phyloP scores from a whole-genome alignment of 2,888 invertebrate species.

The Anorthoa munda region DNA sequence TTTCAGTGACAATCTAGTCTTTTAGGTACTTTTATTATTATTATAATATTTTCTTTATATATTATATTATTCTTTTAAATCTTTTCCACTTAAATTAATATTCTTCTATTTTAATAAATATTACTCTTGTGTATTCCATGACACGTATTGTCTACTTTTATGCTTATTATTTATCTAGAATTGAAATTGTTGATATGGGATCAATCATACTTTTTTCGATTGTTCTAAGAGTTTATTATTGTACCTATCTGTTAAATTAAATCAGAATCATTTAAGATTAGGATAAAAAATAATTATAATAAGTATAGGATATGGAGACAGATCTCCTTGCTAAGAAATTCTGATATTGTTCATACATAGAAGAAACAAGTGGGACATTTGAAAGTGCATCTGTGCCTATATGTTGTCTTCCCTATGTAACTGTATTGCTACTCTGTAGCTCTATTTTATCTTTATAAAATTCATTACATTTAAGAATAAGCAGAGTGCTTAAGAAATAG shows the following conservation, averaged over 20 bases:
- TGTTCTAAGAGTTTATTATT: constrained; percentile 48
- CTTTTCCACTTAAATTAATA: constrained; percentile 40
- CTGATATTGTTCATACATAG: constrained; percentile 22
- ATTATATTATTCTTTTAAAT: constrained; percentile 31
- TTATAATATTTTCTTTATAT: constrained; percentile 25
- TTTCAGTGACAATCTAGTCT: constrained; percentile 65
- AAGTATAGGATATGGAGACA: constrained; percentile 23
- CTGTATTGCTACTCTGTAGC: constrained; percentile 25
- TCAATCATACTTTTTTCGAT: constrained; percentile 66
- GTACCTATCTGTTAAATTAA: constrained; percentile 46
- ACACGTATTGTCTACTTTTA: constrained; percentile 43
- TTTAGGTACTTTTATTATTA: constrained; percentile 40
- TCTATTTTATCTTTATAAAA: constrained; percentile 25
- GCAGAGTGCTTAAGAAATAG: neutral
- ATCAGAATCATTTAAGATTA: constrained; percentile 32
- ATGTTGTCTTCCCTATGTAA: constrained; percentile 44
- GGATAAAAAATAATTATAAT: constrained; percentile 12
- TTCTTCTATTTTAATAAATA: constrained; percentile 35
- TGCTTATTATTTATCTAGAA: constrained; percentile 51
- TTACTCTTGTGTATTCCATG: constrained; percentile 58
- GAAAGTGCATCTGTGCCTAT: constrained; percentile 41
- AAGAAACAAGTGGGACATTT: constrained; percentile 32
- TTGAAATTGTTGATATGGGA: constrained; percentile 71
- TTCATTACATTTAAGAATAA: constrained; percentile 24
- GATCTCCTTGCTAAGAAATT: constrained; percentile 24